Percentiles rank a stretch among this genome's conserved stretches.
phyloP scores from a whole-genome alignment of 2,113 vertebrate species.

The Carollia perspicillata region DNA sequence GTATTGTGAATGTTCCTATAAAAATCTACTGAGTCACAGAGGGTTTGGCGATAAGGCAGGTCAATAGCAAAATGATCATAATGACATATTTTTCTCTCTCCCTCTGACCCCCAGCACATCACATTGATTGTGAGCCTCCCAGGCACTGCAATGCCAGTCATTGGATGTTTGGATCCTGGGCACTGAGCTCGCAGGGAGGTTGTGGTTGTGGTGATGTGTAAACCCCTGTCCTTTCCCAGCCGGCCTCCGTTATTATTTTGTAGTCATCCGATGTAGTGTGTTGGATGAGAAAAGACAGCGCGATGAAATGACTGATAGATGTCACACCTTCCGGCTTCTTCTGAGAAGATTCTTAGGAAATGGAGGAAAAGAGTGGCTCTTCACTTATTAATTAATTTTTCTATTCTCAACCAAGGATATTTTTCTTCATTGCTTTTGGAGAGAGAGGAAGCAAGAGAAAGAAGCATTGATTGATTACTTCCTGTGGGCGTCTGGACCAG shows the following conservation, averaged over 20 bases:
- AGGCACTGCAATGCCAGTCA: no score
- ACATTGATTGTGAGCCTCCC: not conserved
- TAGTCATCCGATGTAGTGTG: not conserved
- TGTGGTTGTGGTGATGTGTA: not conserved
- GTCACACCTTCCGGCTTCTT: not conserved
- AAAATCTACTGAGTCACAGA: not conserved
- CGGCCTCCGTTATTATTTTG: not conserved
- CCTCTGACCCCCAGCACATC: not conserved
- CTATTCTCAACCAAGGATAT: no score
- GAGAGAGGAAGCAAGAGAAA: no score
- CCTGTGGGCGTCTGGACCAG: no score
- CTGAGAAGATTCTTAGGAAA: not conserved
- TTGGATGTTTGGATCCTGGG: not conserved
- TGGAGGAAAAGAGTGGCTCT: not conserved
- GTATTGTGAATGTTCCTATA: not conserved
- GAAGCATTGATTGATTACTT: no score
- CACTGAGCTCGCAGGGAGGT: not conserved
- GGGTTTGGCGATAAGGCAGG: not conserved
- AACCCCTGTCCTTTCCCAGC: not conserved
- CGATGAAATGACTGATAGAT: not conserved
- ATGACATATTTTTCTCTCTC: not conserved
- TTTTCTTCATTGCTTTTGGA: no score
- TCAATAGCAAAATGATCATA: not conserved
- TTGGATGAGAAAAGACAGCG: not conserved
- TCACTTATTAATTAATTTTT: slow-evolving; percentile 16